These are phyloP conservation scores for Trimorus sp. DNA, from an alignment of 2,888 invertebrate species.

Conservation along the genomic window DNA sequence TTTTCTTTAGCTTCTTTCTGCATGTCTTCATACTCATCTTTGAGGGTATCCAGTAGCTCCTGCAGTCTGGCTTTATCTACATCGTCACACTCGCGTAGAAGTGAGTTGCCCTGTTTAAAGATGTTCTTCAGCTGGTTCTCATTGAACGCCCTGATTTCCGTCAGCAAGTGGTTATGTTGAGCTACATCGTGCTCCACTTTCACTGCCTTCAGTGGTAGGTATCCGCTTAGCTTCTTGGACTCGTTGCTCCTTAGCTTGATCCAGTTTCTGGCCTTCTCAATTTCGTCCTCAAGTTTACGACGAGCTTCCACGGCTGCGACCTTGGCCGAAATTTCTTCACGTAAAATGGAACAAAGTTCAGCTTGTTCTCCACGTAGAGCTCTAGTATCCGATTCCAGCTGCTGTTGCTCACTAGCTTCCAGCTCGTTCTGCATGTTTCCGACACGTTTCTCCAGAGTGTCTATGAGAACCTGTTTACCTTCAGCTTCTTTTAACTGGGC, in stretches of 20 bases:
- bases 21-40: constrained; percentile 87
- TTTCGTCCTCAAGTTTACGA: constrained; percentile 88
- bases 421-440: constrained; percentile 92
- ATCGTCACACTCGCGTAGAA: constrained; percentile 92
- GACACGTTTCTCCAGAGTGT: constrained; percentile 91
- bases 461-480: constrained; percentile 90
- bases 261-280: constrained; percentile 92
- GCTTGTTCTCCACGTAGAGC: constrained; percentile 89
- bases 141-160: constrained; percentile 89
- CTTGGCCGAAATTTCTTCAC: constrained; percentile 88
- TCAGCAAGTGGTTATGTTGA: constrained; percentile 88
- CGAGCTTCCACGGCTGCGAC: constrained; percentile 87
- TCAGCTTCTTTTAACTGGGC: constrained; percentile 91
- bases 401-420: constrained; percentile 91
- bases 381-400: constrained; percentile 88
- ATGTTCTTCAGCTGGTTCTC: constrained; percentile 89
- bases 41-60: constrained; percentile 86
- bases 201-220: constrained; percentile 89
- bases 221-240: constrained; percentile 88
- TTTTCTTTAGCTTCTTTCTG: constrained; percentile 89
- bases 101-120: constrained; percentile 88
- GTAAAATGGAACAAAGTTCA: constrained; percentile 87
- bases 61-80: constrained; percentile 86
- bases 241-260: constrained; percentile 89
- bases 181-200: constrained; percentile 92